A percentile compares a stretch with the other conserved stretches of the same genome.
phyloP scores from a whole-genome alignment of 2,113 vertebrate species.

The Saguinus imperator region DNA sequence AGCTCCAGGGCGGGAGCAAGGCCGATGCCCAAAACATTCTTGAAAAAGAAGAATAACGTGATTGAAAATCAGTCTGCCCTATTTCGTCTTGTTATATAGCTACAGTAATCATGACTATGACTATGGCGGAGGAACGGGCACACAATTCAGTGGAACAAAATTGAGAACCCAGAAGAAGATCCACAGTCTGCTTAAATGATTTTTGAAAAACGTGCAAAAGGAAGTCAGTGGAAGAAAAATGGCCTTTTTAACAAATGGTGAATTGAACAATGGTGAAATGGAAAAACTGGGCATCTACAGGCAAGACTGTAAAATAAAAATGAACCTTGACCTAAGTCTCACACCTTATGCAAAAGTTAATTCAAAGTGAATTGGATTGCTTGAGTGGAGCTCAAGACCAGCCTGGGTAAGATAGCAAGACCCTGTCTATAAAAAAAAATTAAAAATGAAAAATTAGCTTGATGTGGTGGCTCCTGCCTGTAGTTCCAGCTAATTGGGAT shows the following conservation, averaged over 20 bases:
- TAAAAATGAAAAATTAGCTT: too few relatives aligned
- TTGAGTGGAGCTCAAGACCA: too few relatives aligned
- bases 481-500: too few relatives aligned
- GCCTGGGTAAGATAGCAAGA: too few relatives aligned
- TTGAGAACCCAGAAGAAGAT: neutral
- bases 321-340: neutral
- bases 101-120: neutral
- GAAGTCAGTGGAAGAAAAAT: neutral
- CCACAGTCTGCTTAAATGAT: neutral
- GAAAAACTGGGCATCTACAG: neutral
- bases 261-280: neutral
- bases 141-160: neutral
- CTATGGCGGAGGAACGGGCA: neutral
- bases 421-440: too few relatives aligned
- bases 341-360: too few relatives aligned
- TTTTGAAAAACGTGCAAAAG: neutral
- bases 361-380: too few relatives aligned
- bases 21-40: slow-evolving; percentile 3
- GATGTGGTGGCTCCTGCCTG: too few relatives aligned
- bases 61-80: neutral
- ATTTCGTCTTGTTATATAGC: neutral
- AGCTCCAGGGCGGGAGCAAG: neutral
- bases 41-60: neutral
- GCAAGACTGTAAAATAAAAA: neutral
- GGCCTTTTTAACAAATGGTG: neutral